Conservation (phyloP, 1,140 invertebrate genomes). For the Ceratosolen solmsi region DNA sequence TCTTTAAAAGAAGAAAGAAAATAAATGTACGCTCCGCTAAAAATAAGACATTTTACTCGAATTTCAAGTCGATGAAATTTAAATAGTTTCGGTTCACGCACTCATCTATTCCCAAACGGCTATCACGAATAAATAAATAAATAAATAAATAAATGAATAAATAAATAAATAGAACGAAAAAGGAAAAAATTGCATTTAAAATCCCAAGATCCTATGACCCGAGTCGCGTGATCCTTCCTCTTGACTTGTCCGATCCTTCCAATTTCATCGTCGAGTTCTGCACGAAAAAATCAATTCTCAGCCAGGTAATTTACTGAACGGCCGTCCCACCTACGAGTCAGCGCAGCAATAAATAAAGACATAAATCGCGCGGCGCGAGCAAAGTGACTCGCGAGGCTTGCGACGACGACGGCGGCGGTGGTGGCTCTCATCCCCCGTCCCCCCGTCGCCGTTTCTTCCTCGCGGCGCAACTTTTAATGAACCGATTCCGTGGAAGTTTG, state of each 20-base stretch:
- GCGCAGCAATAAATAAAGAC: constrained; percentile 20
- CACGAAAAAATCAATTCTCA: constrained; percentile 25
- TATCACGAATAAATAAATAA: too few species aligned
- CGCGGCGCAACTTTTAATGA: constrained; percentile 35
- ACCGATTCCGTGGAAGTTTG: not conserved
- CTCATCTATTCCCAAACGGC: too few species aligned
- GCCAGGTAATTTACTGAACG: not conserved
- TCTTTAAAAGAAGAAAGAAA: not conserved
- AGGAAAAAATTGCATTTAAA: not conserved
- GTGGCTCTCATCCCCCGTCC: not conserved
- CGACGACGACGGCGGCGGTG: too few species aligned
- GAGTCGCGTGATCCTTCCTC: not conserved
- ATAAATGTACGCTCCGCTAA: not conserved
- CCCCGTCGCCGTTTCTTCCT: not conserved
- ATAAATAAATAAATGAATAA: too few species aligned
- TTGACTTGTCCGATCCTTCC: not conserved
- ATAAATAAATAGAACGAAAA: too few species aligned
- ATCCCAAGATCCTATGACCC: not conserved
- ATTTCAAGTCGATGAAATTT: not conserved
- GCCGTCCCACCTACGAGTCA: not conserved
- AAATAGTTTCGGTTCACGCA: not conserved
- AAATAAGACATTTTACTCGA: constrained; percentile 1
- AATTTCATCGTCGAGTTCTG: too few species aligned
- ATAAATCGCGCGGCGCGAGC: not conserved
- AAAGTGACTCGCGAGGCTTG: constrained; percentile 1